Base-by-base conservation (phyloP, 2,888 invertebrate species). In the Cephus nigrinus region DNA sequence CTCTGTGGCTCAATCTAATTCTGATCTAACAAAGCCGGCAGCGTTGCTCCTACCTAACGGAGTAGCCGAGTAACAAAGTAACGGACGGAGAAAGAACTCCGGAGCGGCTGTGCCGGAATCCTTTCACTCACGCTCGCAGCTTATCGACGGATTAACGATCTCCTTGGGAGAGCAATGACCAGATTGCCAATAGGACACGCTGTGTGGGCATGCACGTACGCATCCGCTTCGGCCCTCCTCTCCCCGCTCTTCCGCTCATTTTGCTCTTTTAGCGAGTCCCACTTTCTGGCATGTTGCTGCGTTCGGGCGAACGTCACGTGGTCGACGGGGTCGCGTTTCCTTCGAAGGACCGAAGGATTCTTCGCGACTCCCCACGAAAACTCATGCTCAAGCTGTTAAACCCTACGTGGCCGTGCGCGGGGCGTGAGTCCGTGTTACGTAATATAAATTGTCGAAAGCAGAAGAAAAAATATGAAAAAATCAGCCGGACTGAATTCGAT, bases 161-260 rank as follows among this genome's bases (percentile, higher is more conserved):
- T 82, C 80, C 80, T 81, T 81, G 77, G 79, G 81, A 40, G 40
- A 78, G 75, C 82, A 82, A 82, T 75, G 81, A 82, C 82, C 81
- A 79, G 12, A 33, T 15, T 73, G 74, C 5, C 15, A 15, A 40
- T 30, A 40, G 32, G 40, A 76, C 31, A 76, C 15, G 36, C 68
- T 36, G 35, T n/a, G 73, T 40, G n/a, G 40, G 9, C 15, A 23
- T 4, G 72, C 72, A 30, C 3, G 15, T 15, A 15, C 36, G 36
- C 12, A 15, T 15, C 36, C 15, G 4, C 15, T 79, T 76, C 76
- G 75, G 76, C 68, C 74, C 40, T 73, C 75, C 76, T 75, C 78
- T 76, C 75, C 78, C 78, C 72, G 33, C 30, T 40, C 68, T 75
- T 35, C 35, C 3, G 1, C 12, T 35, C 3, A 3, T 34, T 68